A percentile compares a stretch with the other conserved stretches of the same genome.
Evolutionary conservation across 92 coral and sea anemone genomes (phyloP).

Genomic region (Phymanthus crucifer): DNA sequence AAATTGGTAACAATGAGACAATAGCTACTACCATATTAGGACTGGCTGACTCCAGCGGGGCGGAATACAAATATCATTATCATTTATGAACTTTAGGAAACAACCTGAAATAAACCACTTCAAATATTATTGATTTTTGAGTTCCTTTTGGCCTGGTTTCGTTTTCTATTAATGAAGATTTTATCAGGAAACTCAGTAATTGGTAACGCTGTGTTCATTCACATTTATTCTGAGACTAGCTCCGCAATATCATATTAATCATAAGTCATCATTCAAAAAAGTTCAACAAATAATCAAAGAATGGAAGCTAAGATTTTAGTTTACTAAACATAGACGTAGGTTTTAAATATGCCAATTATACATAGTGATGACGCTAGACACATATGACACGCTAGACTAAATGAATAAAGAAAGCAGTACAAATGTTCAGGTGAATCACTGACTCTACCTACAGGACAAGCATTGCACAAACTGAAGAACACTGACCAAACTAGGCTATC

Average conservation of each 20-base stretch:
- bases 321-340: not conserved
- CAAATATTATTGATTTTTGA: not conserved
- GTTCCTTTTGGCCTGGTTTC: not conserved
- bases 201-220: not conserved
- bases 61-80: not conserved
- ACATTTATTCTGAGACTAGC: not conserved
- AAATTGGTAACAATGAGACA: not conserved
- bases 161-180: not conserved
- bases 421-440: not conserved
- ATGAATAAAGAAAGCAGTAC: not conserved
- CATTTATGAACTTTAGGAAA: not conserved
- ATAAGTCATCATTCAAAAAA: not conserved
- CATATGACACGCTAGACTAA: not conserved
- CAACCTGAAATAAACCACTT: not conserved
- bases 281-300: slow-evolving; percentile 1
- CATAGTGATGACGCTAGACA: not conserved
- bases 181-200: not conserved
- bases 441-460: not conserved
- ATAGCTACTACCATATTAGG: not conserved
- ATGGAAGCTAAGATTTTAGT: not conserved
- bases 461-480: not conserved
- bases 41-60: not conserved
- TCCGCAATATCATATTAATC: not conserved
- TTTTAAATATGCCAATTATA: slow-evolving; percentile 5
- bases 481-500: not conserved